Evolutionary conservation across 2,888 invertebrate genomes (phyloP).

Genomic region (Macroteleia sp.): DNA sequence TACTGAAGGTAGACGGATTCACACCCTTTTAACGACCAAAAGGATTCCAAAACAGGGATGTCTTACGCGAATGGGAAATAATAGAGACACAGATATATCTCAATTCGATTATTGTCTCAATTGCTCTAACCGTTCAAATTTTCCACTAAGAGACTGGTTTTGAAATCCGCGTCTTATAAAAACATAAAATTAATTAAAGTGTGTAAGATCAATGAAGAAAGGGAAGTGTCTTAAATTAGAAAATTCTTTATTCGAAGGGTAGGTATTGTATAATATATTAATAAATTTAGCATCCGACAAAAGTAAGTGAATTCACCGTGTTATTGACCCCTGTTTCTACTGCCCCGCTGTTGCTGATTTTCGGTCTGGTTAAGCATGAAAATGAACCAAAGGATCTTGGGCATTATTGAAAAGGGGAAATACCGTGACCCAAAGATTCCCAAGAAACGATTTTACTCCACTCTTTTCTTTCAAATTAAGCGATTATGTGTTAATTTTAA

Average conservation of each 20-base stretch:
- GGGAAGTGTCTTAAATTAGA: conserved; percentile 38
- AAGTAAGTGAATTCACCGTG: conserved; percentile 38
- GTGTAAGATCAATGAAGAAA: neutral
- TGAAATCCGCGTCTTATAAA: neutral
- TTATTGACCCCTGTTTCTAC: conserved; percentile 52
- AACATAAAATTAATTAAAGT: neutral
- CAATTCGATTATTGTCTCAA: conserved; percentile 11
- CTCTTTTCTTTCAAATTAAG: conserved; percentile 54
- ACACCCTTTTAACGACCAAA: conserved; percentile 56
- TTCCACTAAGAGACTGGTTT: too few species aligned
- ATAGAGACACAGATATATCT: conserved; percentile 8
- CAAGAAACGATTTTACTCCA: conserved; percentile 53
- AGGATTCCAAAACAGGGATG: conserved; percentile 38
- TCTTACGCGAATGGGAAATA: conserved; percentile 25
- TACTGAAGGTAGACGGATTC: conserved; percentile 47
- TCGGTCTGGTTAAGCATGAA: conserved; percentile 63
- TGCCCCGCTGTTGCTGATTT: conserved; percentile 52
- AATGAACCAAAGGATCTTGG: conserved; percentile 64
- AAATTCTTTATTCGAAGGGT: conserved; percentile 29
- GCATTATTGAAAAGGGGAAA: conserved; percentile 51
- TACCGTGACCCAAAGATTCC: conserved; percentile 55
- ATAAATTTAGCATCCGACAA: conserved; percentile 48
- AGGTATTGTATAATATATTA: conserved; percentile 16
- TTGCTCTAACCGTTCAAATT: too few species aligned
- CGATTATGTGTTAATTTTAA: conserved; percentile 48